These are phyloP conservation scores for Philopotamus ludificatus DNA, from an alignment of 1,140 invertebrate genomes.

Conservation along the genomic window DNA sequence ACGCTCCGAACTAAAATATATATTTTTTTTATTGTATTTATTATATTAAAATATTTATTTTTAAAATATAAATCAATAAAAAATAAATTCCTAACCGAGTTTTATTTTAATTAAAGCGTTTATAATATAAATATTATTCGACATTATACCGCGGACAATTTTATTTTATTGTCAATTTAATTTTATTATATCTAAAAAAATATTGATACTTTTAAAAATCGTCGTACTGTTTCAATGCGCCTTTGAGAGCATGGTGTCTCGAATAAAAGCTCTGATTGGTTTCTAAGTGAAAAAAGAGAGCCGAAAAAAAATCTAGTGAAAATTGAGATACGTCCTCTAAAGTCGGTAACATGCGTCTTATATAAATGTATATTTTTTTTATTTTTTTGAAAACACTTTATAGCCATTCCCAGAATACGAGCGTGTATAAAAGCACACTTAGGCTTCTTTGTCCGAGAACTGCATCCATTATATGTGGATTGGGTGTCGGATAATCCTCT, in stretches of 20 bases:
- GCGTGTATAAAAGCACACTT: conserved; percentile 11
- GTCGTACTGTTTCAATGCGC: neutral
- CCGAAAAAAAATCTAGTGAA: conserved; percentile 14
- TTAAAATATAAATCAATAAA: no score
- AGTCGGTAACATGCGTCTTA: no score
- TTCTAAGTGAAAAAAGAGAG: conserved; percentile 31
- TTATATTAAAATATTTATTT: no score
- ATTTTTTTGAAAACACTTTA: neutral
- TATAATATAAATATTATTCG: no score
- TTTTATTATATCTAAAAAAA: no score
- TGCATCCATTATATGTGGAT: conserved; percentile 10
- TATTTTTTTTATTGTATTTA: no score
- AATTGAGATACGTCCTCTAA: conserved; percentile 30
- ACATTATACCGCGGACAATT: no score
- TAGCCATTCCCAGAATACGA: neutral
- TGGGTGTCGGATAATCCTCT: conserved; percentile 29
- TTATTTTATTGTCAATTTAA: no score
- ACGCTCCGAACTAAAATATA: no score
- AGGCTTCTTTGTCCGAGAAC: neutral
- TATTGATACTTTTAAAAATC: conserved; percentile 3
- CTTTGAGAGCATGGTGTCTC: conserved; percentile 30
- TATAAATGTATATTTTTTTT: no score
- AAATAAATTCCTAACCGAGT: no score
- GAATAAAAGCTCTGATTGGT: conserved; percentile 37
- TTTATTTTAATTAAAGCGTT: no score